Base-by-base conservation (phyloP, 2,888 invertebrate genomes). In the Apamea epomidion region DNA sequence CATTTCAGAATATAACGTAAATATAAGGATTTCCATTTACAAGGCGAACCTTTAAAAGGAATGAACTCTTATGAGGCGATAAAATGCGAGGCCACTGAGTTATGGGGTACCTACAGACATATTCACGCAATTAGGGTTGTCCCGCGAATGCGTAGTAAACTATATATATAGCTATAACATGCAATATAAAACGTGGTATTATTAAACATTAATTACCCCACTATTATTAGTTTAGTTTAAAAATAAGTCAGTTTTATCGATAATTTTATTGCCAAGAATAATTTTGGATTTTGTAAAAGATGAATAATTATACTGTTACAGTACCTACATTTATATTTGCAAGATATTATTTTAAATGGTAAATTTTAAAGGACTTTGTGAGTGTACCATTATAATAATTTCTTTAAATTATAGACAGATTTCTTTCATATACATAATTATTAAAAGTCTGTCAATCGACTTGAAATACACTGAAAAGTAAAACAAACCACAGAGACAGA, bases 81-180 rank as follows among this genome's bases (percentile, higher is more conserved):
- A 91, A 91, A 92, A 91, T 87, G 85, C 78, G 89, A 90, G 91
- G 88, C 80, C 84, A 67, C 73, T 76, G 82, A 78, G 82, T 85
- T 85, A 84, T 74, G 70, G 62, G 70, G 45, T 84, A 75, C 82
- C 83, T 87, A 88, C 83, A 48, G 58, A 79, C 80, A 86, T 86
- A 82, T 85, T 87, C 90, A 90, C 87, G 87, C 86, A 88, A 92
- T 92, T 91, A 93, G 81, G 85, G 85, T 37, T 85, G 80, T 72
- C 78, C 69, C 60, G n/a, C 48, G 7, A 25, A 58, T 68, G 14
- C 5, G 58, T 25, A 84, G n/a, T 48, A 79, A 72, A 29, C 82
- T 62, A 25, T 4, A 64, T 32, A 16, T 54, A 71, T 21, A 25
- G 3, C 0, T 62, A 8, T 5, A 58, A n/a, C 14, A n/a, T 21